Conservation (phyloP, 2,797 vertebrate species). For the Rhinoraja longicauda region DNA sequence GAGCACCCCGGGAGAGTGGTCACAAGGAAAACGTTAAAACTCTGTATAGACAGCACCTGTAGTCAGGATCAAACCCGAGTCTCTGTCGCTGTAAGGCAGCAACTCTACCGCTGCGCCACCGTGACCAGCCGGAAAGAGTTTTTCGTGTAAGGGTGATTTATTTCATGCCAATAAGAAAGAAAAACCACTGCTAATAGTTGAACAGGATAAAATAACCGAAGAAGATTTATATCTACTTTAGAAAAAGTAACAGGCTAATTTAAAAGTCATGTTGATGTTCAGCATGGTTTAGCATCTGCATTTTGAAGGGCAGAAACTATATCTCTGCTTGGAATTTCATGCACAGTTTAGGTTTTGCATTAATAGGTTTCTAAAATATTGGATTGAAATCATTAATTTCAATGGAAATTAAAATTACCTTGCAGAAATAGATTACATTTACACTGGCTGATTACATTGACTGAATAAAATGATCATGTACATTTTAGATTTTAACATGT, state of each 20-base stretch:
- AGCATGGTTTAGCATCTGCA: neutral
- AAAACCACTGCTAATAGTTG: neutral
- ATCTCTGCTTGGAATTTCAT: constrained; percentile 25
- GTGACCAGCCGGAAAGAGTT: neutral
- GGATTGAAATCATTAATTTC: constrained; percentile 35
- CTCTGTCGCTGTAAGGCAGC: too few relatives aligned
- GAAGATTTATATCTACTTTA: neutral
- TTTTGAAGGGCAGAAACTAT: constrained; percentile 13
- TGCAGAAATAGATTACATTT: constrained; percentile 31
- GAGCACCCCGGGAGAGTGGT: too few relatives aligned
- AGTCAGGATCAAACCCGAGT: too few relatives aligned
- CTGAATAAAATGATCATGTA: constrained; percentile 32
- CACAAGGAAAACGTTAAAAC: too few relatives aligned
- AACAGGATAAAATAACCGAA: neutral
- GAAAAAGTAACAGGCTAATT: neutral
- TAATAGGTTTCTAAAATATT: constrained; percentile 38
- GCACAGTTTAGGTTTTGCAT: constrained; percentile 21
- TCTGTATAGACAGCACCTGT: too few relatives aligned
- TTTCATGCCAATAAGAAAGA: neutral
- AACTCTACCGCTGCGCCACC: too few relatives aligned
- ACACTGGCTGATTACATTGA: neutral
- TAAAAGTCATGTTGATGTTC: constrained; percentile 1
- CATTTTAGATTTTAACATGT: constrained; percentile 25
- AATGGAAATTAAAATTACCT: constrained; percentile 37
- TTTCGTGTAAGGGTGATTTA: neutral